Conservation (phyloP, 2,113 vertebrate genomes). For the Oreochromis niloticus region DNA sequence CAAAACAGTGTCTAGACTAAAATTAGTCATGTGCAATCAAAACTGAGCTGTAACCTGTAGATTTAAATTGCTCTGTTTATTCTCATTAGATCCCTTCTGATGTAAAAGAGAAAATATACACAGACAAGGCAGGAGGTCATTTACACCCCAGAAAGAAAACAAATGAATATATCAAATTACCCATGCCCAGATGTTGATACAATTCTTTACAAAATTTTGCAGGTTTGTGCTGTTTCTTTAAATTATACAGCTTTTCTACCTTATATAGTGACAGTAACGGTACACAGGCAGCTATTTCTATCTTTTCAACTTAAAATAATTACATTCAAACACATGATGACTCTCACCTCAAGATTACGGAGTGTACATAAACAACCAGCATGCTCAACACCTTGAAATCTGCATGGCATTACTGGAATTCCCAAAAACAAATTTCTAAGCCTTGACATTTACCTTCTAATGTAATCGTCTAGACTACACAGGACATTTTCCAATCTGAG, state of each 20-base stretch:
- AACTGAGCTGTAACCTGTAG: neutral
- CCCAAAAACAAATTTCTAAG: accelerated
- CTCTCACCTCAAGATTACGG: neutral
- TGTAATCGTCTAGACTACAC: accelerated
- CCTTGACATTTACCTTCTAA: neutral
- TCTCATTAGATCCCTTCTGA: neutral
- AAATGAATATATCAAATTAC: neutral
- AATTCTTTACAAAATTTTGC: neutral
- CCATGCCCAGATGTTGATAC: accelerated
- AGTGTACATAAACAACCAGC: neutral
- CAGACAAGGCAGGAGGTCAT: neutral
- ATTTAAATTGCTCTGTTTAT: neutral
- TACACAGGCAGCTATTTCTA: accelerated
- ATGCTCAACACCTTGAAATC: neutral
- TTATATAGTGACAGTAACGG: neutral
- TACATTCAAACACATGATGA: neutral
- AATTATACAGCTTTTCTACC: neutral
- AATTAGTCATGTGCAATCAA: neutral
- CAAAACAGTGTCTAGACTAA: neutral
- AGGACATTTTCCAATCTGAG: neutral
- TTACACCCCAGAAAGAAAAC: neutral
- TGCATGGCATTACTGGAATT: neutral
- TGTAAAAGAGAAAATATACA: neutral
- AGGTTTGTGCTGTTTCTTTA: neutral
- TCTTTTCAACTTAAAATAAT: neutral